Evolutionary conservation across 2,797 vertebrate genomes (phyloP).

Genomic region (Melanotaenia pygmaea): DNA sequence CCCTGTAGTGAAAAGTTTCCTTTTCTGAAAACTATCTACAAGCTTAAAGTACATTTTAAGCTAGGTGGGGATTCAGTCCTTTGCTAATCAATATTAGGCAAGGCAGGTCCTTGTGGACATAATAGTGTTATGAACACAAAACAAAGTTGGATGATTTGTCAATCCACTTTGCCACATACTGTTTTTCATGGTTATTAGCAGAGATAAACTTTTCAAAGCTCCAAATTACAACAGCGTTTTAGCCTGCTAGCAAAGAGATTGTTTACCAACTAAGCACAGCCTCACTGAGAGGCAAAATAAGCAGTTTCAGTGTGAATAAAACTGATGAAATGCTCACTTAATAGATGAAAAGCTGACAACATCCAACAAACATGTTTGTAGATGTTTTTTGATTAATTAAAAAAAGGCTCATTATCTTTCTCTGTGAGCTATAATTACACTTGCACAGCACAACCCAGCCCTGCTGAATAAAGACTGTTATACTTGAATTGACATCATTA

Average conservation of each 20-base stretch:
- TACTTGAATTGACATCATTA: conserved; percentile 70
- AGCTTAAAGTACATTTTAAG: conserved; percentile 32
- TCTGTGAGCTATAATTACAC: conserved; percentile 70
- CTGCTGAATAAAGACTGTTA: conserved; percentile 48
- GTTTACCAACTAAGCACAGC: conserved; percentile 22
- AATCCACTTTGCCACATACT: conserved; percentile 11
- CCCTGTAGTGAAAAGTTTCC: conserved; percentile 22
- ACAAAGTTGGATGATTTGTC: conserved; percentile 5
- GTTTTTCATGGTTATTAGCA: not conserved
- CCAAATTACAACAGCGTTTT: conserved; percentile 8
- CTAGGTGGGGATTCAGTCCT: conserved; percentile 25
- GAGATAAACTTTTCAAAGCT: not conserved
- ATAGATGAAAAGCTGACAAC: conserved; percentile 17
- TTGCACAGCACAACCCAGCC: conserved; percentile 34
- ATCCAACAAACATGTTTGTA: conserved; percentile 23
- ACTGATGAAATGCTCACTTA: conserved; percentile 22
- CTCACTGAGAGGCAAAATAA: conserved; percentile 15
- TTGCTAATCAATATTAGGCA: conserved; percentile 36
- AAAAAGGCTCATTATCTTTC: conserved; percentile 44
- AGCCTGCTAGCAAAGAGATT: conserved; percentile 2
- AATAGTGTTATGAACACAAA: conserved; percentile 26
- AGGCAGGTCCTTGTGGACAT: conserved; percentile 3
- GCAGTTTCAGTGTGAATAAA: conserved; percentile 12
- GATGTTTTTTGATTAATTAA: conserved; percentile 15
- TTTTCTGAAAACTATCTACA: conserved; percentile 23